Evolutionary conservation across 2,888 invertebrate species (phyloP).

Genomic region (Penaeus monodon): DNA sequence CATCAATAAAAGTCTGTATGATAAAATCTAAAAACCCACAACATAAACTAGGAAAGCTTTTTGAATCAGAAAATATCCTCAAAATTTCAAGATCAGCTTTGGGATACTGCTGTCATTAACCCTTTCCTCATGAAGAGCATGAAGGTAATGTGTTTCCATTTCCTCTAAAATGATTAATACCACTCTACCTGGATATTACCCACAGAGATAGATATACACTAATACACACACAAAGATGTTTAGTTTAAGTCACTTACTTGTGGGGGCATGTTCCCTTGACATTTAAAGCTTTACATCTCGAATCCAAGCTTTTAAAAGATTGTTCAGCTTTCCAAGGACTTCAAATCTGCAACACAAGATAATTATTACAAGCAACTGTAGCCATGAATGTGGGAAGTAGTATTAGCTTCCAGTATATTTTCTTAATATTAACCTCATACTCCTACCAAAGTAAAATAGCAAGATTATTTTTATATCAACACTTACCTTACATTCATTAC

Average conservation of each 20-base stretch:
- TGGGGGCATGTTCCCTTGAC: slow-evolving; percentile 90
- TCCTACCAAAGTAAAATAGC: too few relatives aligned
- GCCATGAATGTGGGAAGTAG: neutral
- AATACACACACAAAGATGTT: neutral
- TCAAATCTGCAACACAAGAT: slow-evolving; percentile 71
- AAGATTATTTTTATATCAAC: too few relatives aligned
- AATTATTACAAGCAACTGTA: neutral
- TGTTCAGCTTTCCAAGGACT: slow-evolving; percentile 82
- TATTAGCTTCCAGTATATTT: slow-evolving; percentile 15
- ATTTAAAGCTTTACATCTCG: slow-evolving; percentile 85
- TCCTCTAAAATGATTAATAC: too few relatives aligned
- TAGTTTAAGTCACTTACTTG: slow-evolving; percentile 73
- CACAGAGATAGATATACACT: too few relatives aligned
- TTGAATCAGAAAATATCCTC: neutral
- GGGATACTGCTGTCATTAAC: too few relatives aligned
- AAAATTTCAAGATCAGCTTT: too few relatives aligned
- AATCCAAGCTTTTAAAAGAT: slow-evolving; percentile 94
- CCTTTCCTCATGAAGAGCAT: too few relatives aligned
- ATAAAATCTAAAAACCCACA: neutral
- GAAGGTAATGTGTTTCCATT: too few relatives aligned
- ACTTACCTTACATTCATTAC: too few relatives aligned
- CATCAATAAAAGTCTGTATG: neutral
- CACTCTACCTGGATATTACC: too few relatives aligned
- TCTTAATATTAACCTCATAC: neutral
- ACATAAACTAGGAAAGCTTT: neutral